A percentile compares a stretch with the other conserved stretches of the same genome.
Evolutionary conservation across 2,888 invertebrate genomes (phyloP).

Genomic region (Dryococelus australis): DNA sequence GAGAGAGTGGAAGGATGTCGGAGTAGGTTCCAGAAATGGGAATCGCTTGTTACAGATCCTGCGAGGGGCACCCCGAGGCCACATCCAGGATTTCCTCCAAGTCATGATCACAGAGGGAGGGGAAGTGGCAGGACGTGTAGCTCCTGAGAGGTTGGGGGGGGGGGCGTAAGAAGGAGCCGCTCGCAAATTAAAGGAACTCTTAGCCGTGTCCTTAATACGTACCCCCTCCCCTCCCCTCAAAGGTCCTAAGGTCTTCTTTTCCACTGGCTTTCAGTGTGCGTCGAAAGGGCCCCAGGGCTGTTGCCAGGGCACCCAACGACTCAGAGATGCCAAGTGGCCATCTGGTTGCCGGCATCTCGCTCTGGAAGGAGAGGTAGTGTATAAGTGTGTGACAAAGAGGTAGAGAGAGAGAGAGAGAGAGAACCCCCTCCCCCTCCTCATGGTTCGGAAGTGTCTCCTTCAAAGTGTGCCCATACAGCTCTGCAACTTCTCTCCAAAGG

Average conservation of each 20-base stretch:
- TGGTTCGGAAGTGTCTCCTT: too few relatives aligned
- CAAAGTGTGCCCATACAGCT: too few relatives aligned
- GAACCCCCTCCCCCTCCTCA: too few relatives aligned
- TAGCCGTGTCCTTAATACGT: not conserved
- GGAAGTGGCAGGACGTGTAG: slow-evolving; percentile 10
- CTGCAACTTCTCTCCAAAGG: too few relatives aligned
- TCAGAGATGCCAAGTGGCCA: not conserved
- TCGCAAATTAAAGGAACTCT: not conserved
- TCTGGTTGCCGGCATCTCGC: not conserved
- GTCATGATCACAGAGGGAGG: too few relatives aligned
- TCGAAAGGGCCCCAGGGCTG: not conserved
- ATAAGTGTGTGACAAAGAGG: too few relatives aligned
- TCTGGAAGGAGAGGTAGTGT: too few relatives aligned
- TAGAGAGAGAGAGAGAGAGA: too few relatives aligned
- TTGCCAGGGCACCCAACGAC: not conserved
- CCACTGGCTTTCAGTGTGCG: not conserved
- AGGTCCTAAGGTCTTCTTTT: not conserved
- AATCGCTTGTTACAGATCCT: not conserved
- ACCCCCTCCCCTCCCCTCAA: not conserved
- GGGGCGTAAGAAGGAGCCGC: not conserved
- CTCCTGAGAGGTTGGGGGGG: not conserved
- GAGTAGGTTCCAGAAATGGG: not conserved
- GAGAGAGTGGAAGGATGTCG: not conserved
- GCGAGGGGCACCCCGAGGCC: not conserved
- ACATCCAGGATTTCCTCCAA: too few relatives aligned